Evolutionary conservation across 2,888 invertebrate species (phyloP), one percentile per base, ranked within the genome.

Genomic region (Cordilura impudica): DNA sequence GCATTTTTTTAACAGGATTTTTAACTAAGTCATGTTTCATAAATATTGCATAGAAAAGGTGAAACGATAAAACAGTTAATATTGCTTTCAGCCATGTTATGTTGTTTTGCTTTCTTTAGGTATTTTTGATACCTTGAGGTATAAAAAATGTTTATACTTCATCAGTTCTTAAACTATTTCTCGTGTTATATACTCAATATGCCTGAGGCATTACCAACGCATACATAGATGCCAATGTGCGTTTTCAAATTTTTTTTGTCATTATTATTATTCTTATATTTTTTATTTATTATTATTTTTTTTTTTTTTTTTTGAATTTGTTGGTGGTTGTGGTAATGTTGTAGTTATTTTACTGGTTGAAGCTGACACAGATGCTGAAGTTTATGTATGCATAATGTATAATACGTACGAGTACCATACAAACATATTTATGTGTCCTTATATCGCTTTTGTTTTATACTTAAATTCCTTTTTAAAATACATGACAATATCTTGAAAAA

Each of bases 191-290:
- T 23, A 47, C 10, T 18, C 61, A 74, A 61, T 76, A 63, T 56
- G 66, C 71, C 47, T 61, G 14, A 67, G 75, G 71, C 67, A 56
- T 43, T 65, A 14, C 19, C 43, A 61, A 47, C 12, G 14, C 35
- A 39, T n/a, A n/a, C n/a, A n/a, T 39, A 39, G 43, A 56, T 56
- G 69, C 75, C 69, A 65, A 63, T 66, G 49, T 78, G 60, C 56
- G 61, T 47, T 61, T 63, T 31, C n/a, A n/a, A 12, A 51, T 29
- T 60, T n/a, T n/a, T n/a, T n/a, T n/a, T n/a, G n/a, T n/a, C n/a
- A n/a, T n/a, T n/a, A n/a, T n/a, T 16, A 5, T 31, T 58, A n/a
- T 58, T 72, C 14, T 39, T 56, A 3, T 0, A 26, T 12, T 53
- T 56, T 65, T 19, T 51, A 16, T 29, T 61, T n/a, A 16, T 61